phyloP scores from a whole-genome alignment of 2,888 invertebrate genomes.

The Acheta domesticus region DNA sequence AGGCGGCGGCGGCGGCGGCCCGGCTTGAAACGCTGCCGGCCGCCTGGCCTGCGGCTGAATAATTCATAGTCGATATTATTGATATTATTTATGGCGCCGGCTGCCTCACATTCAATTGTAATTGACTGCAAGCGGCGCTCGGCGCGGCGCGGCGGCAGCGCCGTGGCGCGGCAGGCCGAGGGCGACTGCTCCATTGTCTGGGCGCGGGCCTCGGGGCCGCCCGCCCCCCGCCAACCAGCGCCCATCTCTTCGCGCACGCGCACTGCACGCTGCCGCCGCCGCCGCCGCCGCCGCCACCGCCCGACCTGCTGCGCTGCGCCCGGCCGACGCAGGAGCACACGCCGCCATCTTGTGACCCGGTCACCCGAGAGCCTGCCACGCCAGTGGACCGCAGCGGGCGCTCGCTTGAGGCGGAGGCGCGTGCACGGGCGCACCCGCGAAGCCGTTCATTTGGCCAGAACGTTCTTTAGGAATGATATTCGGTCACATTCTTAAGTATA shows the following conservation, averaged over 20 bases:
- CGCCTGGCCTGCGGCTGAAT: constrained; percentile 5
- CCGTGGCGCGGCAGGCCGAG: constrained; percentile 3
- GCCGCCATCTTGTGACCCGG: constrained; percentile 18
- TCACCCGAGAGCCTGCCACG: neutral
- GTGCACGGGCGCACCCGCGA: too few relatives aligned
- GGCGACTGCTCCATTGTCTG: constrained; percentile 24
- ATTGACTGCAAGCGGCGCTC: too few relatives aligned
- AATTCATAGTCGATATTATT: too few relatives aligned
- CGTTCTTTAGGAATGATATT: too few relatives aligned
- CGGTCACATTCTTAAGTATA: too few relatives aligned
- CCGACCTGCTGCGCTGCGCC: neutral
- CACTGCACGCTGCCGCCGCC: neutral
- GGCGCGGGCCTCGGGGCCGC: constrained; percentile 18
- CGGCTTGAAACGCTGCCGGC: neutral
- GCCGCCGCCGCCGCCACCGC: neutral
- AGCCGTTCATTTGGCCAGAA: too few relatives aligned
- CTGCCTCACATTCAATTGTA: too few relatives aligned
- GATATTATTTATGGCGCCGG: too few relatives aligned
- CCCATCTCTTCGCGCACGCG: neutral
- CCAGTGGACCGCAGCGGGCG: neutral
- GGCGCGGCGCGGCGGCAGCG: neutral
- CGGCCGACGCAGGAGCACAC: neutral
- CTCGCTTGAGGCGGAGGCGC: too few relatives aligned
- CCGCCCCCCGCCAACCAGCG: neutral
- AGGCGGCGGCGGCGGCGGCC: neutral